Evolutionary conservation across 2,797 vertebrate genomes (phyloP), one percentile per base, ranked within the genome.

Genomic region (Craterocephalus amniculus): DNA sequence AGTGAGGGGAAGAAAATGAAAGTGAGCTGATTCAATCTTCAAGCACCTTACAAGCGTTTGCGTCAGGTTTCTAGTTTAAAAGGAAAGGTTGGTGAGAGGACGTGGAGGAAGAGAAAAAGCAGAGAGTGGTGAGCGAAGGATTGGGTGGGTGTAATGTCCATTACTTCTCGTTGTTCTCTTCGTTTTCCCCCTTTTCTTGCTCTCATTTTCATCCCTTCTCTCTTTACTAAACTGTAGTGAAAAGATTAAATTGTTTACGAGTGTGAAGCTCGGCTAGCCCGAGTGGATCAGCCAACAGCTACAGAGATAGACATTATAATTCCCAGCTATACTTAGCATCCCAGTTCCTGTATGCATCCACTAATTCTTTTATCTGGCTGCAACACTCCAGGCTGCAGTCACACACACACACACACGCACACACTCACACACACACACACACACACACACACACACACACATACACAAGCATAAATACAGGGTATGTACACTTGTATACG

Each of bases 161-260:
- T 78, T 70, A 79, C 63, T 78, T 93, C 91, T 89, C 86, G 49
- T 70, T 18, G 4, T 81, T 67, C 87, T 71, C 70, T 74, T 64
- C 61, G 58, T 58, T 71, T 73, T 92, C 92, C 52, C 14, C 38
- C 14, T 20, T 27, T 20, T 32, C 61, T 60, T 59, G 36, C 66
- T 57, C 93, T 92, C 93, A 38, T 65, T 58, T 71, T 61, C 75
- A 58, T 76, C 74, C 70, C 67, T 81, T 76, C 78, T 79, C 63
- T 74, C 73, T 85, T 77, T 94, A 94, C 95, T 93, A 84, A 95
- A 96, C 96, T 96, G 95, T 96, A 95, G 95, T 95, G 94, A 96
- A 98, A 97, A 98, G 96, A 98, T 98, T 96, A 97, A 97, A 98
- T 97, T 98, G 96, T 98, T 97, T 97, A 98, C 95, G 95, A 97